Percentiles rank a stretch among this genome's conserved stretches.
Evolutionary conservation across 2,888 invertebrate genomes (phyloP).

Genomic region (Zelleria hepariella): DNA sequence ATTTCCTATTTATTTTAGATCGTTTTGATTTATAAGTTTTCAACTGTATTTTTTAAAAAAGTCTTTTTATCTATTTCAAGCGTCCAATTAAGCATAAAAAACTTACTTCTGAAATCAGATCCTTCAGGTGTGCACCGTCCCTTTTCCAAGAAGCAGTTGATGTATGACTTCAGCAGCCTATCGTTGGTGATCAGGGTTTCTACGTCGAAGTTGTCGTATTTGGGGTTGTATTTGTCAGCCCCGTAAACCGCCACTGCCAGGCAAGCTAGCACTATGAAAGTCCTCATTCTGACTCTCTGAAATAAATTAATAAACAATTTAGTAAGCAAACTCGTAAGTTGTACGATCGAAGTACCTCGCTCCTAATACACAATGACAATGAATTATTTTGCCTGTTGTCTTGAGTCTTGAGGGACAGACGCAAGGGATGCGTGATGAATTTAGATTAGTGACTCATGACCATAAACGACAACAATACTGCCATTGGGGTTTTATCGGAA

Average conservation of each 20-base stretch:
- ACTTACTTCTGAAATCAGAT: constrained; percentile 80
- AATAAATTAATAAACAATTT: neutral
- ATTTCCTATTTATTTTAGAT: too few species aligned
- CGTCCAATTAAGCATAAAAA: too few species aligned
- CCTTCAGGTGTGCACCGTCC: constrained; percentile 81
- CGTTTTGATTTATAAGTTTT: too few species aligned
- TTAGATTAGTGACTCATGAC: constrained; percentile 17
- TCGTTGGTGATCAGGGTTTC: constrained; percentile 79
- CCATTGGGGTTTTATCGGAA: neutral
- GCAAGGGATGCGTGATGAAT: constrained; percentile 37
- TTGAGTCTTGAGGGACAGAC: constrained; percentile 27
- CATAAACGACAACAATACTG: neutral
- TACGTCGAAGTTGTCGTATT: constrained; percentile 81
- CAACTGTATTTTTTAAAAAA: too few species aligned
- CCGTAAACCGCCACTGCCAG: constrained; percentile 41
- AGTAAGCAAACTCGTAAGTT: neutral
- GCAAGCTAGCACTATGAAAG: constrained; percentile 40
- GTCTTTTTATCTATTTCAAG: too few species aligned
- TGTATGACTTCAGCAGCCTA: constrained; percentile 78
- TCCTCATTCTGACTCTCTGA: constrained; percentile 41
- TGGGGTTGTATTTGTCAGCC: constrained; percentile 74
- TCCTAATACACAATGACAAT: constrained; percentile 30
- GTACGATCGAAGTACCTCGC: constrained; percentile 13
- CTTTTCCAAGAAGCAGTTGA: constrained; percentile 78
- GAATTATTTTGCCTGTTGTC: constrained; percentile 15